Base-by-base conservation (phyloP, 1,140 invertebrate genomes). In the Heliconius melpomene region DNA sequence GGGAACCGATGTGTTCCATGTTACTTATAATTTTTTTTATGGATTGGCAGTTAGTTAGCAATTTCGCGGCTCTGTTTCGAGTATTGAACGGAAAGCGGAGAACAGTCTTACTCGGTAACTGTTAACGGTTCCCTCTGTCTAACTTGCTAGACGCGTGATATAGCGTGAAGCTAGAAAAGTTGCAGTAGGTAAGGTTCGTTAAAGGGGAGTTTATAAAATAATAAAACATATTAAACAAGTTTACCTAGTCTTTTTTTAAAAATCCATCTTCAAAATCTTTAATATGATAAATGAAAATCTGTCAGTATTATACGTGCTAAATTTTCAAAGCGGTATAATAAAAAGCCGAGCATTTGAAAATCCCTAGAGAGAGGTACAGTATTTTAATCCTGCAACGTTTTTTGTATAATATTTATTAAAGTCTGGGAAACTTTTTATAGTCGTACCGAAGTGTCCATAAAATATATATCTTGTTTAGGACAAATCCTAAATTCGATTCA, bases 321-420 rank as follows among this genome's bases (percentile, higher is more conserved):
- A 66, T 66, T 66, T 66, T 66, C 60, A 66, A 66, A 26, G 11
- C 60, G 60, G 1, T 29, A 13, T 66, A 29, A 23, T 60, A 60
- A 60, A 60, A 60, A 26, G n/a, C n/a, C 20, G 8, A 60, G n/a
- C 20, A 23, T 26, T 66, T 26, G 11, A 16, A 66, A 26, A 66
- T 66, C 60, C 23, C n/a, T 66, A 66, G n/a, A 26, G 23, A 66
- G 3, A 66, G 23, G 9, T 66, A 29, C 20, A 20, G n/a, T 13
- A 26, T 29, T 66, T 66, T 26, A 66, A 66, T 13, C 13, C 3
- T 66, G 13, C 5, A 66, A 16, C 60, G 8, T 26, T 26, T 66
- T 66, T 66, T 66, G 23, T 66, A 66, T 26, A 13, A 66, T 66
- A 66, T 29, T 66, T 66, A 26, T 66, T 29, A 66, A 66, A 29